Base-by-base conservation (phyloP, 2,113 vertebrate genomes). In the Collichthys lucidus region DNA sequence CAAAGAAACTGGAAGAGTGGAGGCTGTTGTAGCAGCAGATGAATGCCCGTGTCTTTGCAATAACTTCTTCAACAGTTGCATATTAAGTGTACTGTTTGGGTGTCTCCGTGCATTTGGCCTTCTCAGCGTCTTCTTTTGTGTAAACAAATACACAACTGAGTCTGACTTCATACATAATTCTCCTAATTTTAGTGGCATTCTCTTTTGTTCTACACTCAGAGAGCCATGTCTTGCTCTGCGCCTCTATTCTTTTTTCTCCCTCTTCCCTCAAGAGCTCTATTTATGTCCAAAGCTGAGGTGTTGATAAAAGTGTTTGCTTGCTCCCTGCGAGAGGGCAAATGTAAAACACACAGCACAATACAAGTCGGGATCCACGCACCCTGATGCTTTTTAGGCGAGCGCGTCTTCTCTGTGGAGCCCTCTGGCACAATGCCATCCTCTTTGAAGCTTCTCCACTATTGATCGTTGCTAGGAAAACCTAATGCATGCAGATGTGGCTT, bases 381-480 rank as follows among this genome's bases (percentile, higher is more conserved):
- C 70, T 15, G 53, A 62, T 62, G 80, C 53, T 65, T 71, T 82
- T 74, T 56, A 72, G 76, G 79, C 3, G 74, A 53, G 62, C 65
- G 42, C 74, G 62, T 88, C 79, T 74, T 5, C 84, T 93, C 76
- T 17, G 4, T 10, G 10, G 84, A 86, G 84, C 87, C 90, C 84
- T 86, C 64, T 85, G 90, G 88, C 91, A 65, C 75, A 19, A 20
- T 0, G 77, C 64, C 20, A 66, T 82, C 82, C 83, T 80, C 87
- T 88, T 92, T 92, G 90, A 91, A 90, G 86, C 88, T 47, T 74
- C 85, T 84, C 89, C 80, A 67, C 87, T 87, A 92, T 92, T 88
- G 91, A 93, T 93, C 63, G 72, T 0, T 47, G 68, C 55, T 75
- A 63, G 59, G 76, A 68, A 17, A 82, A 77, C 67, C 75, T 67